These are phyloP conservation scores for Gibbula magus DNA, from an alignment of 2,888 invertebrate species.

Conservation along the genomic window DNA sequence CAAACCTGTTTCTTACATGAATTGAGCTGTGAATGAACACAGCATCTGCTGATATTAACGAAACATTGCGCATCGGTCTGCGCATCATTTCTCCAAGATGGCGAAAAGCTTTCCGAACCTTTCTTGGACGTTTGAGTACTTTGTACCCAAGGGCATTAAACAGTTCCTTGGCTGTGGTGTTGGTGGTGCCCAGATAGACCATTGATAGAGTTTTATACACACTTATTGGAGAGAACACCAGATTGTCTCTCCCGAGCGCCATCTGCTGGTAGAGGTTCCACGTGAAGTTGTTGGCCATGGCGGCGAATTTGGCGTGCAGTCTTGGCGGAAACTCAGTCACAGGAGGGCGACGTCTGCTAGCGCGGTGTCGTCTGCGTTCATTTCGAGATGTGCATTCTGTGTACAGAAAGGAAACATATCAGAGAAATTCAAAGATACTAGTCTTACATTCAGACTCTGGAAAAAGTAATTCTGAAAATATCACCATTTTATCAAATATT, in stretches of 20 bases:
- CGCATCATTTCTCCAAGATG: slow-evolving; percentile 12
- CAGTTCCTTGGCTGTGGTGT: slow-evolving; percentile 14
- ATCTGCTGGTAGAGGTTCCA: slow-evolving; percentile 20
- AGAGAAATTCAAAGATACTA: no score
- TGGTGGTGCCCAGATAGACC: slow-evolving; percentile 16
- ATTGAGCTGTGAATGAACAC: background rate
- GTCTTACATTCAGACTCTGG: no score
- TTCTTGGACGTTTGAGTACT: slow-evolving; percentile 9
- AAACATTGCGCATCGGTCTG: slow-evolving; percentile 1
- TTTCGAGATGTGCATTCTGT: background rate
- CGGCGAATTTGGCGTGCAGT: slow-evolving; percentile 1
- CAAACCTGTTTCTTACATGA: slow-evolving; percentile 20
- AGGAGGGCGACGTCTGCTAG: slow-evolving; percentile 9
- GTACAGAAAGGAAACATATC: no score
- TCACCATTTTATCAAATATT: no score
- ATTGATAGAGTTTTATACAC: slow-evolving; percentile 22
- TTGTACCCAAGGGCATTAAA: background rate
- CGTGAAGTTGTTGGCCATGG: slow-evolving; percentile 17
- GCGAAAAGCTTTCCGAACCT: slow-evolving; percentile 19
- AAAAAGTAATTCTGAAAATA: no score
- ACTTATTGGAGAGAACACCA: slow-evolving; percentile 28
- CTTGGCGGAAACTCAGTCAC: background rate
- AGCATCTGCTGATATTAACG: background rate
- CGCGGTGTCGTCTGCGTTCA: background rate
- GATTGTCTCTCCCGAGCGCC: background rate